Conservation (phyloP, 2,888 invertebrate genomes). For the Halictus ligatus region DNA sequence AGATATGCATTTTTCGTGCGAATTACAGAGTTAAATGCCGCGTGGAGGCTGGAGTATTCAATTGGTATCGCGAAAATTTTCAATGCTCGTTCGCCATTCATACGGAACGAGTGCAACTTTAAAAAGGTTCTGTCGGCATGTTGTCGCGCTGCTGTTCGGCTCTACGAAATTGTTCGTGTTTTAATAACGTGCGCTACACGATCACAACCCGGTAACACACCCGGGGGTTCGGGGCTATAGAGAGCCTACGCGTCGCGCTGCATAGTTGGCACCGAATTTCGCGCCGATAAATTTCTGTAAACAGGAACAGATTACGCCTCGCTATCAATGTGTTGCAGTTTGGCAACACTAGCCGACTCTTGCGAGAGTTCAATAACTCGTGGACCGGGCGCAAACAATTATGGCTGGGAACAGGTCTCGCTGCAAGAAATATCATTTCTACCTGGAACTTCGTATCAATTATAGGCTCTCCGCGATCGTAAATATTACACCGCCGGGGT, state of each 20-base stretch:
- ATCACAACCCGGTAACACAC: conserved; percentile 53
- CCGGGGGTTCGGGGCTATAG: conserved; percentile 36
- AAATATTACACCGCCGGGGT: conserved; percentile 21
- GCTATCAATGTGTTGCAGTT: conserved; percentile 65
- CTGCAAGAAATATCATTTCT: conserved; percentile 48
- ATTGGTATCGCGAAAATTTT: background rate
- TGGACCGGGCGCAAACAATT: conserved; percentile 52
- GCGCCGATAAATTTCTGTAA: conserved; percentile 69
- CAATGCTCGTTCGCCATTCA: background rate
- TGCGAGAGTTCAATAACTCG: conserved; percentile 50
- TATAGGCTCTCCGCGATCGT: conserved; percentile 5
- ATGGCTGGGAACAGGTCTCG: conserved; percentile 22
- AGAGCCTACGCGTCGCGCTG: conserved; percentile 39
- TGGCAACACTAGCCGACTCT: conserved; percentile 55
- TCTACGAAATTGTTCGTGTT: conserved; percentile 18
- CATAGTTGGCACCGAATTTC: conserved; percentile 69
- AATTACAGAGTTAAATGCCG: background rate
- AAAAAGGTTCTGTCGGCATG: background rate
- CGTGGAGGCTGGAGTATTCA: background rate
- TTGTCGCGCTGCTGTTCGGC: background rate
- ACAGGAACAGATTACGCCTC: conserved; percentile 68
- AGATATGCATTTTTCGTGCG: background rate
- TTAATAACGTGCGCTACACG: conserved; percentile 43
- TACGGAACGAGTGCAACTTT: background rate
- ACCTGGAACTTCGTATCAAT: conserved; percentile 42